A percentile compares a stretch with the other conserved stretches of the same genome.
These are phyloP conservation scores for Athalia cordata DNA, from an alignment of 2,888 invertebrate genomes.

Conservation along the genomic window DNA sequence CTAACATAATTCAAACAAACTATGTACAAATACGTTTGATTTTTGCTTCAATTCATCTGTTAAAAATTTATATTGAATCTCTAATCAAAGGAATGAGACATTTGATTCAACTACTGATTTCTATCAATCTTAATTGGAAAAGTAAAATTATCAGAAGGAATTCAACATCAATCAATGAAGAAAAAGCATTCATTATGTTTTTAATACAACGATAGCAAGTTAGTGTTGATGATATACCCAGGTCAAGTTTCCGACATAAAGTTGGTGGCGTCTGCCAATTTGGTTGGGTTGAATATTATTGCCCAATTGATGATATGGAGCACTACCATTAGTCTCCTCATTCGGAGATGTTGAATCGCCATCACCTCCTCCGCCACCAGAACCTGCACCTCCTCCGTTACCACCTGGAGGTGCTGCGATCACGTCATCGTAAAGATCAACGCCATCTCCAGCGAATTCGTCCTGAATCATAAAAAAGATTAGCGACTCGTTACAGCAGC, in stretches of 20 bases:
- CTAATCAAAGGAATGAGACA: too few relatives aligned
- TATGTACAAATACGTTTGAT: neutral
- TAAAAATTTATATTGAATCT: too few relatives aligned
- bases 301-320: constrained; percentile 81
- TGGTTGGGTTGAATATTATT: constrained; percentile 82
- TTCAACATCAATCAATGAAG: neutral
- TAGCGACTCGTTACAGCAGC: neutral
- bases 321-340: constrained; percentile 84
- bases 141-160: neutral
- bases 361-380: constrained; percentile 77
- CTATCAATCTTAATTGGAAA: too few relatives aligned
- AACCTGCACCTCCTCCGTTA: constrained; percentile 68
- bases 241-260: constrained; percentile 98
- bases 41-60: neutral
- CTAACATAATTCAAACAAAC: constrained; percentile 57
- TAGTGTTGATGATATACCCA: constrained; percentile 83
- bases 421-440: constrained; percentile 97
- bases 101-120: too few relatives aligned
- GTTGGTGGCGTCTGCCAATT: constrained; percentile 87
- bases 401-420: constrained; percentile 84
- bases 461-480: constrained; percentile 75
- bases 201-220: neutral
- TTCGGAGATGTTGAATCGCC: constrained; percentile 78
- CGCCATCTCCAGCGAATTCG: constrained; percentile 90
- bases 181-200: neutral